Evolutionary conservation across 2,888 invertebrate species (phyloP).

Genomic region (Stegana nigrithorax): DNA sequence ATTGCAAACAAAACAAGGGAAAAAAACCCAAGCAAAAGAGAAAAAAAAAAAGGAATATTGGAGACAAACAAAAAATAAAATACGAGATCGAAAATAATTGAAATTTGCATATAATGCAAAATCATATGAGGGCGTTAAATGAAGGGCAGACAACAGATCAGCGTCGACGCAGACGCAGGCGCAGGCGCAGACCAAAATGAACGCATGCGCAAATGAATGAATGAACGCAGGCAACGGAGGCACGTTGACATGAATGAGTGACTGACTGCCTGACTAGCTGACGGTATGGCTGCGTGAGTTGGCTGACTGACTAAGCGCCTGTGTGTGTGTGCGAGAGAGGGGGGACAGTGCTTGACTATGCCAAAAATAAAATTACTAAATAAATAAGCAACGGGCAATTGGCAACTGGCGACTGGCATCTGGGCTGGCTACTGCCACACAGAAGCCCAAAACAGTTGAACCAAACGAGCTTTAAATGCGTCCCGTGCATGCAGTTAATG

Average conservation of each 20-base stretch:
- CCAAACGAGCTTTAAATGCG: background rate
- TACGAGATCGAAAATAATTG: constrained; percentile 49
- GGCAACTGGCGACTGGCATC: too few relatives aligned
- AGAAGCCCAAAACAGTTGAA: background rate
- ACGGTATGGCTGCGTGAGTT: too few relatives aligned
- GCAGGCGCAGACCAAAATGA: constrained; percentile 39
- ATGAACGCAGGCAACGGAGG: too few relatives aligned
- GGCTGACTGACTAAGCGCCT: too few relatives aligned
- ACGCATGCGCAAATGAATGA: background rate
- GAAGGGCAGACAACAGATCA: background rate
- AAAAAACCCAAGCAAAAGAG: background rate
- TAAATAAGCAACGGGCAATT: background rate
- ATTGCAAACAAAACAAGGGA: background rate
- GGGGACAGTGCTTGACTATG: too few relatives aligned
- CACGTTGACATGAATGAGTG: too few relatives aligned
- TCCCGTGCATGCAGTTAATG: too few relatives aligned
- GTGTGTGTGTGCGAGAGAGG: too few relatives aligned
- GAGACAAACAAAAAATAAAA: background rate
- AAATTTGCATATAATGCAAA: constrained; percentile 65
- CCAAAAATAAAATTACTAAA: too few relatives aligned
- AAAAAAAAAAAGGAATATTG: background rate
- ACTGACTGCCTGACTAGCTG: too few relatives aligned
- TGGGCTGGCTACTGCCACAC: background rate
- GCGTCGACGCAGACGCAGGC: background rate
- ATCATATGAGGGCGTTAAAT: constrained; percentile 16